Evolutionary conservation across 2,888 invertebrate genomes (phyloP).

Genomic region (Eristalinus aeneus): DNA sequence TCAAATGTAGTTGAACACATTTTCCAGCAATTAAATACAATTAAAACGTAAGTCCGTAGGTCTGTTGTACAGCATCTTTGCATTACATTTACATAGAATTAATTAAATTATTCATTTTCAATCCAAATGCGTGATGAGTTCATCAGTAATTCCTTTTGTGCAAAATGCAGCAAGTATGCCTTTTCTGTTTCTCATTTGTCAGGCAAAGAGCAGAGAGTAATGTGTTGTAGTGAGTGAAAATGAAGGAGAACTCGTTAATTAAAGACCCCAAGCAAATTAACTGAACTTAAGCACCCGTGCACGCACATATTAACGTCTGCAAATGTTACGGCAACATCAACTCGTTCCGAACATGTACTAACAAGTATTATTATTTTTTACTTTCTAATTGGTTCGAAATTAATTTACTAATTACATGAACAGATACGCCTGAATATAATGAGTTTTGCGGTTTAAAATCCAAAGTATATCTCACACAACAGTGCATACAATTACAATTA

Average conservation of each 20-base stretch:
- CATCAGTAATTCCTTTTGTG: constrained; percentile 68
- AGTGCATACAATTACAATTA: constrained; percentile 8
- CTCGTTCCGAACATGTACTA: constrained; percentile 49
- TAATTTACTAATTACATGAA: constrained; percentile 63
- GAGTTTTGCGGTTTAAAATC: constrained; percentile 56
- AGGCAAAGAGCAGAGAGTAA: constrained; percentile 51
- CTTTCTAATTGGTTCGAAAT: constrained; percentile 70
- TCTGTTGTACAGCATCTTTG: constrained; percentile 61
- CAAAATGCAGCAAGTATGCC: constrained; percentile 60
- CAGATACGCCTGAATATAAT: constrained; percentile 42
- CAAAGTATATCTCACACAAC: background rate
- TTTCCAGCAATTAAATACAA: constrained; percentile 47
- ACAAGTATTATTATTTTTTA: constrained; percentile 40
- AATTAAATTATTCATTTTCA: constrained; percentile 64
- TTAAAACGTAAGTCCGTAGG: constrained; percentile 21
- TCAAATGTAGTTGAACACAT: constrained; percentile 40
- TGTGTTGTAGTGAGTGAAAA: constrained; percentile 63
- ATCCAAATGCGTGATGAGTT: constrained; percentile 69
- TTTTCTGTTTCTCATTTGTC: constrained; percentile 44
- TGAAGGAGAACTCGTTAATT: constrained; percentile 71
- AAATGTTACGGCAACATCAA: constrained; percentile 49
- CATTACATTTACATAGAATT: constrained; percentile 67
- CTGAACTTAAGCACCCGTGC: constrained; percentile 67
- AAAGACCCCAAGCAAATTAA: constrained; percentile 67
- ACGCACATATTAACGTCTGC: constrained; percentile 66